These are phyloP conservation scores for Stomorhina lunata DNA, from an alignment of 2,888 invertebrate species.

Conservation along the genomic window DNA sequence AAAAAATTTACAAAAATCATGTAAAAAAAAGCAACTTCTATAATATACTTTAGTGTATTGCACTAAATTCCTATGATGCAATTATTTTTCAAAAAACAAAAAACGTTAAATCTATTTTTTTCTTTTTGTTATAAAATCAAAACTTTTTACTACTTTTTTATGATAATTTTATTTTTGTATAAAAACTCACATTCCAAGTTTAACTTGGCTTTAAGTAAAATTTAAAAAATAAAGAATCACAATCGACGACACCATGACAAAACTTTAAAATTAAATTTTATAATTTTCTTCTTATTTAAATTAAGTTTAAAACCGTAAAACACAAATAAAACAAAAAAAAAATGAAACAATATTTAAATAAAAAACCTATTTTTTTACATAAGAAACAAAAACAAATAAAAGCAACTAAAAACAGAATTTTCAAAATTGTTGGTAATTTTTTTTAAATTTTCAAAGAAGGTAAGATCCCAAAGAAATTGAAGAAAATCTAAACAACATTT, in stretches of 20 bases:
- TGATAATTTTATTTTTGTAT: background rate
- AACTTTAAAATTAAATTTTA: background rate
- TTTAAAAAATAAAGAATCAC: background rate
- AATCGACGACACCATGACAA: background rate
- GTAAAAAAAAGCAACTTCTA: background rate
- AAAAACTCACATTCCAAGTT: conserved; percentile 53
- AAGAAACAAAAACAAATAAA: conserved; percentile 14
- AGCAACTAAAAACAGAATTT: background rate
- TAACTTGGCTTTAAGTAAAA: conserved; percentile 39
- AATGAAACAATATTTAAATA: conserved; percentile 36
- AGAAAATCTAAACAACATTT: no score
- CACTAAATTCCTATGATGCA: no score
- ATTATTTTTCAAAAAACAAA: background rate
- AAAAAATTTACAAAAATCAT: conserved; percentile 17
- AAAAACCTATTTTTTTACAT: conserved; percentile 58
- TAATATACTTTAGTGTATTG: background rate
- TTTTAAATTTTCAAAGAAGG: background rate
- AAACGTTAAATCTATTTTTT: no score
- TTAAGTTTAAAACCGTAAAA: background rate
- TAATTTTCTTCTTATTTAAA: conserved; percentile 20
- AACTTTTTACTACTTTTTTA: background rate
- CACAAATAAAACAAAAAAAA: background rate
- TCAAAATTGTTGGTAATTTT: background rate
- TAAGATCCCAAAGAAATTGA: no score
- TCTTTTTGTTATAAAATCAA: background rate